Percentiles rank a stretch among this genome's conserved stretches.
Evolutionary conservation across 2,888 invertebrate species (phyloP).

Genomic region (Himalopsyche kuldschensis): DNA sequence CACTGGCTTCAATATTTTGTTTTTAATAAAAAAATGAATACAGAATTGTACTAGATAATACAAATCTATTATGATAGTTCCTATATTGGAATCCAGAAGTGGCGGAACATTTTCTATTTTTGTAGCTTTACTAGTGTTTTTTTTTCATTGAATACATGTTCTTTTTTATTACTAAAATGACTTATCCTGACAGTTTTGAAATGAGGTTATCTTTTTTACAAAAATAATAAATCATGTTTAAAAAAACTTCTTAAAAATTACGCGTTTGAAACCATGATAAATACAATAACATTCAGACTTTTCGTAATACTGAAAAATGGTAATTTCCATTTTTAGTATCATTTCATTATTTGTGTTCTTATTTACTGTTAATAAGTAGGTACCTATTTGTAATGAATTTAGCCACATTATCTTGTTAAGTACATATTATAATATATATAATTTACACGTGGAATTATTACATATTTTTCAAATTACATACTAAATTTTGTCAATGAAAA

Average conservation of each 20-base stretch:
- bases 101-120: not conserved
- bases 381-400: not conserved
- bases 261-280: not conserved
- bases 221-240: not conserved
- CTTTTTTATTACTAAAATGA: not conserved
- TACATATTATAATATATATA: not conserved
- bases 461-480: not conserved
- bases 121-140: no score
- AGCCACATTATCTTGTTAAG: not conserved
- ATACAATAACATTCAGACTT: not conserved
- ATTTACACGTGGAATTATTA: not conserved
- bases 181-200: not conserved
- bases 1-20: no score
- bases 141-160: not conserved
- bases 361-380: not conserved
- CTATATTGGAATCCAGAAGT: not conserved
- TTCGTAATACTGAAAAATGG: not conserved
- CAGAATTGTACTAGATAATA: no score
- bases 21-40: no score
- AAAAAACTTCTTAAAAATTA: not conserved
- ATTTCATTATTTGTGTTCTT: not conserved
- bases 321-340: not conserved
- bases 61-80: not conserved
- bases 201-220: not conserved
- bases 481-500: not conserved